Conservation (phyloP, 1,140 invertebrate species). For the Copidosoma floridanum region DNA sequence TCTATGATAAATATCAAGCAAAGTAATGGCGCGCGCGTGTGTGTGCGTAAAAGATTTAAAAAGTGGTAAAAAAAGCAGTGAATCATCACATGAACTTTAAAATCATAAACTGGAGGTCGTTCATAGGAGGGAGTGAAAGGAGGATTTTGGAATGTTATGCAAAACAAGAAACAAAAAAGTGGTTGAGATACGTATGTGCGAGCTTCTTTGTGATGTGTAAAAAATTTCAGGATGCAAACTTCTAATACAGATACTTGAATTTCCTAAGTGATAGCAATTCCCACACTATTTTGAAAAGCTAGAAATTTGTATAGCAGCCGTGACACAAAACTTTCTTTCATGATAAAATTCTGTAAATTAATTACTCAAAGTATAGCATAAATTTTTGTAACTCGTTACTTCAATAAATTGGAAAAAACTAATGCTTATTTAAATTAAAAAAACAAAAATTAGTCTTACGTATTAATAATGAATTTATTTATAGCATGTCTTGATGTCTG, state of each 20-base stretch:
- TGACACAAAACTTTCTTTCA: no score
- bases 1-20: slow-evolving; percentile 22
- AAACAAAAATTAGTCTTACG: no score
- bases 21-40: slow-evolving; percentile 36
- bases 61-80: slow-evolving; percentile 50
- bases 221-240: slow-evolving; percentile 39
- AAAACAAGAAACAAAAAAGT: background rate
- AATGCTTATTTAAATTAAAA: no score
- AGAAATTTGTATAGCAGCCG: no score
- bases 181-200: background rate
- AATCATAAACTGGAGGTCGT: slow-evolving; percentile 30
- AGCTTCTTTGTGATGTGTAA: slow-evolving; percentile 8
- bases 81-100: slow-evolving; percentile 43
- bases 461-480: no score
- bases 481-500: no score
- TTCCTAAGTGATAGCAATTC: no score
- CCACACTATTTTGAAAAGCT: no score
- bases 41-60: slow-evolving; percentile 40
- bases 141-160: slow-evolving; percentile 5
- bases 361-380: no score
- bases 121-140: slow-evolving; percentile 25
- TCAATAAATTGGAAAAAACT: no score
- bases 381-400: no score
- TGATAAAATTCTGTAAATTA: no score
- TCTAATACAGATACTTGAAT: slow-evolving; percentile 45